A percentile compares a stretch with the other conserved stretches of the same genome.
Evolutionary conservation across 1,140 invertebrate genomes (phyloP).

Genomic region (Helicoverpa zea): DNA sequence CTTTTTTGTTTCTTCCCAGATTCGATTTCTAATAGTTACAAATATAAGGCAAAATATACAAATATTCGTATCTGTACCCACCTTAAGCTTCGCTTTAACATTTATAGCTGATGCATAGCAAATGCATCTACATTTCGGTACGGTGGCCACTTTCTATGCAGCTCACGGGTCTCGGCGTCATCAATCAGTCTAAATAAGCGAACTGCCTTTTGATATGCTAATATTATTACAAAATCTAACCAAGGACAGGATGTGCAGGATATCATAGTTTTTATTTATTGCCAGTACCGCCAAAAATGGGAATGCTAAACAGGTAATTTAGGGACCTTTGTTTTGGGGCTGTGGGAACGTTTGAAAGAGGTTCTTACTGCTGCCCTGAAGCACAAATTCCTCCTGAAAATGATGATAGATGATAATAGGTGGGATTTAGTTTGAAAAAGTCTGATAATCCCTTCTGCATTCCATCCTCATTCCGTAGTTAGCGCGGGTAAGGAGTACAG

Average conservation of each 20-base stretch:
- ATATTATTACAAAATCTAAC: conserved; percentile 11
- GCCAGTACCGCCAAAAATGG: not conserved
- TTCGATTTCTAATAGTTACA: too few relatives aligned
- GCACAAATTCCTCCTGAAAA: too few relatives aligned
- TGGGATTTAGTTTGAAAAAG: too few relatives aligned
- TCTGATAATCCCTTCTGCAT: too few relatives aligned
- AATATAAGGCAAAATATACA: too few relatives aligned
- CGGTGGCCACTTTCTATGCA: conserved; percentile 24
- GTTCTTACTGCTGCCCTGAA: too few relatives aligned
- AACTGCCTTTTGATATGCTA: conserved; percentile 22
- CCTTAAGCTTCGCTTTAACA: not conserved
- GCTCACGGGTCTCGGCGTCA: conserved; percentile 29
- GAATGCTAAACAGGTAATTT: not conserved
- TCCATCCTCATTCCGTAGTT: too few relatives aligned
- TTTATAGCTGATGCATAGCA: conserved; percentile 42
- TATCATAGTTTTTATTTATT: not conserved
- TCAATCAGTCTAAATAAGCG: conserved; percentile 33
- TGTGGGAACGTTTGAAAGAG: too few relatives aligned
- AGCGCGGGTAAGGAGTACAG: too few relatives aligned
- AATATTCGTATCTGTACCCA: not conserved
- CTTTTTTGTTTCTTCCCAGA: too few relatives aligned
- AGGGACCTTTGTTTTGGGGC: too few relatives aligned
- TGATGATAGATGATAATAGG: too few relatives aligned
- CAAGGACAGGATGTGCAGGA: not conserved
- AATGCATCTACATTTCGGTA: conserved; percentile 41